A percentile compares a stretch with the other conserved stretches of the same genome.
phyloP scores from a whole-genome alignment of 2,797 vertebrate genomes.

The Rhinella marina region DNA sequence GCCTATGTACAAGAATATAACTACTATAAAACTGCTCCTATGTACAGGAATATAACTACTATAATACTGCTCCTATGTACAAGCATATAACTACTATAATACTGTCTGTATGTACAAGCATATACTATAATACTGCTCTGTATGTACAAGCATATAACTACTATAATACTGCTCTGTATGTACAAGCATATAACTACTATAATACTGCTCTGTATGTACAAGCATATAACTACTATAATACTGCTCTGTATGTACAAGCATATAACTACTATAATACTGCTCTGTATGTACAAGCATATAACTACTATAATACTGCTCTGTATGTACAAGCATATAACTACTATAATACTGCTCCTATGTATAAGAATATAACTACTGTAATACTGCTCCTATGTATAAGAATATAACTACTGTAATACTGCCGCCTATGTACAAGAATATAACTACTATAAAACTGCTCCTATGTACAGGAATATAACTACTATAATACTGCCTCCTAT shows the following conservation, averaged over 20 bases:
- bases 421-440: neutral
- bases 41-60: neutral
- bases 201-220: neutral
- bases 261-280: no score
- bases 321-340: neutral
- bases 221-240: neutral
- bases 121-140: neutral
- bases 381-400: no score
- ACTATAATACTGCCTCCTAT: neutral
- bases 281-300: neutral
- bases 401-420: no score
- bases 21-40: no score
- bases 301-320: neutral
- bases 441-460: neutral
- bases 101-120: neutral
- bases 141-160: constrained; percentile 2
- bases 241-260: no score
- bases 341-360: neutral
- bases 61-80: neutral
- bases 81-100: neutral
- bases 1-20: no score
- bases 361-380: neutral
- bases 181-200: neutral
- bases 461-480: neutral
- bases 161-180: neutral